Percentiles rank a stretch among this genome's conserved stretches.
Conservation (phyloP, 2,113 vertebrate species). For the Engraulis encrasicolus region DNA sequence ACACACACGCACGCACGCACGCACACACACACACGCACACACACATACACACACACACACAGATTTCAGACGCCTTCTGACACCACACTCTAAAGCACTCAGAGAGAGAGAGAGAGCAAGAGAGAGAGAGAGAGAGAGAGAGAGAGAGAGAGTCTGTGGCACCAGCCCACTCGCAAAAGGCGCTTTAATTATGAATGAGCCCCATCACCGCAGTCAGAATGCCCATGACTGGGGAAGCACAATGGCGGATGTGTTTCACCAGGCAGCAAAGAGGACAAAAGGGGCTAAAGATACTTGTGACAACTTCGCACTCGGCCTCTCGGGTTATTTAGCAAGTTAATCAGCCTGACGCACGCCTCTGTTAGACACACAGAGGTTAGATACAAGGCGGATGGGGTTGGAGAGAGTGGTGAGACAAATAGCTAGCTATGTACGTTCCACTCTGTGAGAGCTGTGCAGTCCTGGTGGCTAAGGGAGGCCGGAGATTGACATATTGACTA, state of each 20-base stretch:
- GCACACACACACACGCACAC: too few relatives aligned
- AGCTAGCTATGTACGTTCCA: too few relatives aligned
- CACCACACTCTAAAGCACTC: conserved; percentile 24
- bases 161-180: conserved; percentile 17
- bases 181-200: conserved; percentile 21
- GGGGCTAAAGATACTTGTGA: background rate
- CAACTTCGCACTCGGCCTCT: background rate
- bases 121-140: too few relatives aligned
- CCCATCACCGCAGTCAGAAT: background rate
- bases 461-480: too few relatives aligned
- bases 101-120: too few relatives aligned
- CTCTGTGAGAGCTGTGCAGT: too few relatives aligned
- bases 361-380: background rate
- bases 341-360: background rate
- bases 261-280: background rate
- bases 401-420: too few relatives aligned
- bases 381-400: too few relatives aligned
- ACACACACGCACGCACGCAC: too few relatives aligned
- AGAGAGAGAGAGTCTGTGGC: conserved; percentile 21
- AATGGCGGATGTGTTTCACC: conserved; percentile 10
- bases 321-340: background rate
- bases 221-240: background rate
- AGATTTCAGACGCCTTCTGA: conserved; percentile 19
- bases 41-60: background rate
- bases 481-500: too few relatives aligned